Evolutionary conservation across 2,113 vertebrate species (phyloP).

Genomic region (Ciconia boyciana): DNA sequence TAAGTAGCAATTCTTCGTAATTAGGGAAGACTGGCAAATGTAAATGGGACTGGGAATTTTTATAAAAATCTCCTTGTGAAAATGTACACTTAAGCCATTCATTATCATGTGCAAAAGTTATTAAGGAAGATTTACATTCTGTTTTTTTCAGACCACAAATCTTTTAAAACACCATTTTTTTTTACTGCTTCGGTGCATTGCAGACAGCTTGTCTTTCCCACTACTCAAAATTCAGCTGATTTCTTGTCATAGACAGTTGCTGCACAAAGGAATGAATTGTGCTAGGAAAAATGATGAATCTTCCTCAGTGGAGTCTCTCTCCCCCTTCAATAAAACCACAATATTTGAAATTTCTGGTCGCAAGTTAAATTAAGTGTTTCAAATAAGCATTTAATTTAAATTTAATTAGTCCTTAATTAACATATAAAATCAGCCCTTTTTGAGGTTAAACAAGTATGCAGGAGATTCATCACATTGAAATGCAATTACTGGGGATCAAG

Average conservation of each 20-base stretch:
- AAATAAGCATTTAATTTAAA: slow-evolving; percentile 76
- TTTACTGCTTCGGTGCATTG: not conserved
- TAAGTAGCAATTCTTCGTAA: not conserved
- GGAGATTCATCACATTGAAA: slow-evolving; percentile 70
- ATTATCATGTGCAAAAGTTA: not conserved
- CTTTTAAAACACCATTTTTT: not conserved
- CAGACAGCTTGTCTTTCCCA: not conserved
- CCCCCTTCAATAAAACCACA: slow-evolving; percentile 43
- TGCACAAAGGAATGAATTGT: slow-evolving; percentile 38
- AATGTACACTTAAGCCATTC: not conserved
- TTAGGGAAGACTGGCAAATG: not conserved
- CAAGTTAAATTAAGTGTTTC: slow-evolving; percentile 73
- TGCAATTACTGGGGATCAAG: slow-evolving; percentile 68
- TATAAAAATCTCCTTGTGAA: not conserved
- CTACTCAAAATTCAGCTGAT: slow-evolving; percentile 15
- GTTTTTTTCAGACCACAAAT: not conserved
- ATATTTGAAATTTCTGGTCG: slow-evolving; percentile 67
- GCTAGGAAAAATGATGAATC: slow-evolving; percentile 28
- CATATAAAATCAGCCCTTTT: slow-evolving; percentile 74
- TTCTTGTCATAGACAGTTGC: not conserved
- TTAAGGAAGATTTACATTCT: not conserved
- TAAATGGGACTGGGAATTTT: not conserved
- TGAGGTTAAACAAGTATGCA: slow-evolving; percentile 67
- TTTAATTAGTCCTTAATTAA: slow-evolving; percentile 78
- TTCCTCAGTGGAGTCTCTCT: not conserved